Percentiles rank a stretch among this genome's conserved stretches.
Evolutionary conservation across 2,888 invertebrate genomes (phyloP).

Genomic region (Pinctada fucata): DNA sequence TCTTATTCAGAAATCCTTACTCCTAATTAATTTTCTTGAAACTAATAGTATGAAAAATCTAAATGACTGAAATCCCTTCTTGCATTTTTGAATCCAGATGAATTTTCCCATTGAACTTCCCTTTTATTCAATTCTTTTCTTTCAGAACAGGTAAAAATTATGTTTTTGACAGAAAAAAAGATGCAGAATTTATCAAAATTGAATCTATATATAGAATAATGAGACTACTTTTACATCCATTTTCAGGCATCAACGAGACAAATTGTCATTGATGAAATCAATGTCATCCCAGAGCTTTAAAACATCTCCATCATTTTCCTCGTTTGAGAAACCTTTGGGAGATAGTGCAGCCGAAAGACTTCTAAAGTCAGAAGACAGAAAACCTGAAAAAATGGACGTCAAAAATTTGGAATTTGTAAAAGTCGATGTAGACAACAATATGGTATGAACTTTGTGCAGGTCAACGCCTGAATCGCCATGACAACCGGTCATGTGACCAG

Average conservation of each 20-base stretch:
- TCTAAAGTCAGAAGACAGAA: slow-evolving; percentile 26
- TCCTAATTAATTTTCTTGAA: too few species aligned
- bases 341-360: slow-evolving; percentile 24
- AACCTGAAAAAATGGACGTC: slow-evolving; percentile 37
- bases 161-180: too few species aligned
- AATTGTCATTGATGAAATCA: slow-evolving; percentile 53
- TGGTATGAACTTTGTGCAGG: slow-evolving; percentile 50
- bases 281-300: slow-evolving; percentile 48
- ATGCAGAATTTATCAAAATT: too few species aligned
- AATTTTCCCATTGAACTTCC: too few species aligned
- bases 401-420: slow-evolving; percentile 67
- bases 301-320: slow-evolving; percentile 36
- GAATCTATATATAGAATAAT: too few species aligned
- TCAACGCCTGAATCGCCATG: neutral
- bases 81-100: too few species aligned
- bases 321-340: slow-evolving; percentile 15
- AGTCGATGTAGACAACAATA: slow-evolving; percentile 69
- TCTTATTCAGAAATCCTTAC: too few species aligned
- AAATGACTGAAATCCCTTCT: too few species aligned
- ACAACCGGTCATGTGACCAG: neutral
- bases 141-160: too few species aligned
- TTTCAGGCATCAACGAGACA: slow-evolving; percentile 54
- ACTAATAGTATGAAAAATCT: too few species aligned
- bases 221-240: neutral
- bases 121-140: too few species aligned